These are phyloP conservation scores for Pterostichus madidus DNA, from an alignment of 2,888 invertebrate genomes.

Conservation along the genomic window DNA sequence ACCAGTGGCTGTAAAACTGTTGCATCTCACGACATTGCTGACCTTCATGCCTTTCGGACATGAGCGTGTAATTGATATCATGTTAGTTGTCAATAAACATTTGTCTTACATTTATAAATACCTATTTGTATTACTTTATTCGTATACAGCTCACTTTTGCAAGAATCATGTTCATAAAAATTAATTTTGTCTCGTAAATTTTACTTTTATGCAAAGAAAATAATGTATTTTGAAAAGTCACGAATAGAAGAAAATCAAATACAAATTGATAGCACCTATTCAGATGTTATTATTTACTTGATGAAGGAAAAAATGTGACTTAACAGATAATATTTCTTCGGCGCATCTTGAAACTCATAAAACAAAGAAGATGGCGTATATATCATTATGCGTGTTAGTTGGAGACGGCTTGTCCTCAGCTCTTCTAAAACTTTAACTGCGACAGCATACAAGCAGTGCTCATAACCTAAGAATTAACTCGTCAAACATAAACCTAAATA, in stretches of 20 bases:
- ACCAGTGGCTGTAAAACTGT: constrained; percentile 51
- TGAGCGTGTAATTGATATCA: constrained; percentile 51
- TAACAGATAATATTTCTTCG: constrained; percentile 1
- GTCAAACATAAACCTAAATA: constrained; percentile 62
- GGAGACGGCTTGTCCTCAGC: constrained; percentile 42
- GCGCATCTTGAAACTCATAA: not conserved
- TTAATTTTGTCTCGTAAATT: constrained; percentile 38
- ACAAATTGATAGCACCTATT: too few relatives aligned
- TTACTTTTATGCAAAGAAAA: constrained; percentile 17
- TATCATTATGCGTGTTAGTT: constrained; percentile 16
- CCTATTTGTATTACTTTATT: constrained; percentile 34
- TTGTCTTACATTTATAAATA: constrained; percentile 52
- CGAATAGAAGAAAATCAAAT: not conserved
- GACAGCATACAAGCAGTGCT: constrained; percentile 30
- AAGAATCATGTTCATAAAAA: constrained; percentile 37
- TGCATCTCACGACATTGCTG: constrained; percentile 30
- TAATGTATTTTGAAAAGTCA: constrained; percentile 24
- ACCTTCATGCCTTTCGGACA: constrained; percentile 28
- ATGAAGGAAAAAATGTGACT: too few relatives aligned
- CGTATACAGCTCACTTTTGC: not conserved
- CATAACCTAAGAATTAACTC: constrained; percentile 55
- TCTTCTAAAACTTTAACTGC: constrained; percentile 41
- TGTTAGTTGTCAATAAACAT: constrained; percentile 62
- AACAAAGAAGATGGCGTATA: constrained; percentile 3
- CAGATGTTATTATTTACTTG: too few relatives aligned